phyloP scores from a whole-genome alignment of 2,888 invertebrate species.

The Drosophila setosimentum region DNA sequence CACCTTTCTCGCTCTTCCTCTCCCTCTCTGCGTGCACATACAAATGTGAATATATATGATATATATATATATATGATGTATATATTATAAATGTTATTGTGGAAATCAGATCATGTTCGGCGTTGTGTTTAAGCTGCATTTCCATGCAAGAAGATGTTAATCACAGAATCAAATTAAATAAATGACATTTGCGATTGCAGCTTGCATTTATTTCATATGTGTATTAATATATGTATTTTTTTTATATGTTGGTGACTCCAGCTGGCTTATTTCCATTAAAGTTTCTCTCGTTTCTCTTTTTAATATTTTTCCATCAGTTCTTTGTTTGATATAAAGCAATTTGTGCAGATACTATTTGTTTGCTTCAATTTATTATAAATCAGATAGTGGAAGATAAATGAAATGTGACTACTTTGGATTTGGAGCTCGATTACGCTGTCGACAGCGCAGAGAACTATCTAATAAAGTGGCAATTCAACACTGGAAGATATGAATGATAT shows the following conservation, averaged over 20 bases:
- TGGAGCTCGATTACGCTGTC: neutral
- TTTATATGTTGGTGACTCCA: slow-evolving; percentile 9
- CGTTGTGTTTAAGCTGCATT: slow-evolving; percentile 18
- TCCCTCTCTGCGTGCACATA: slow-evolving; percentile 6
- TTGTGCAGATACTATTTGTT: slow-evolving; percentile 12
- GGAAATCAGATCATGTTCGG: neutral
- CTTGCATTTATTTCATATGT: slow-evolving; percentile 24
- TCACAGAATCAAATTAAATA: neutral
- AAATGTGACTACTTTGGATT: neutral
- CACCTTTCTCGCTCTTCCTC: slow-evolving; percentile 5
- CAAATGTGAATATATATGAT: neutral
- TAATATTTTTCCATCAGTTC: slow-evolving; percentile 13
- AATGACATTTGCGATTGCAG: slow-evolving; percentile 21
- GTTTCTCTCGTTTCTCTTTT: neutral
- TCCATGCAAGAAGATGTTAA: slow-evolving; percentile 14
- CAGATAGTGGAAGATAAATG: neutral
- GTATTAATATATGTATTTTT: neutral
- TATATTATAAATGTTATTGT: neutral
- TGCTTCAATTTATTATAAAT: slow-evolving; percentile 8
- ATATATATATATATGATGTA: neutral
- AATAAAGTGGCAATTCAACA: neutral
- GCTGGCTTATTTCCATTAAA: slow-evolving; percentile 20
- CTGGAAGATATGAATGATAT: neutral
- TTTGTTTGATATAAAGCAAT: slow-evolving; percentile 11
- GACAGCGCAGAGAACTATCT: neutral